These are phyloP conservation scores for Microctonus brassicae DNA, from an alignment of 2,888 invertebrate species.

Conservation along the genomic window DNA sequence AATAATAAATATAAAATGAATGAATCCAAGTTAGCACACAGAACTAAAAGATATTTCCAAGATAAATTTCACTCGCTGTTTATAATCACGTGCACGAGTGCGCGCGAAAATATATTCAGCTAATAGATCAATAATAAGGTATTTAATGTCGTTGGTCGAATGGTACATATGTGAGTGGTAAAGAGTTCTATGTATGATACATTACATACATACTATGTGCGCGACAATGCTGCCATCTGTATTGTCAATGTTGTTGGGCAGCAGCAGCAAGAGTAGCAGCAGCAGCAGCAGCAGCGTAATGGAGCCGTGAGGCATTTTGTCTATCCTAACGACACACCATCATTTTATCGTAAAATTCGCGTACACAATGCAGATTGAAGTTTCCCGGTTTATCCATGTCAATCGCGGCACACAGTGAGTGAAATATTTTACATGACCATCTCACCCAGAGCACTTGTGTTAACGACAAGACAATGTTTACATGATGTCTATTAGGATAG, in stretches of 20 bases:
- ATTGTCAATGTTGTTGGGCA: conserved; percentile 83
- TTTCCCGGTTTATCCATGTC: conserved; percentile 30
- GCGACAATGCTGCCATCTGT: conserved; percentile 81
- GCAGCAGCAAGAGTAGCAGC: conserved; percentile 52
- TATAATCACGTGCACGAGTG: conserved; percentile 56
- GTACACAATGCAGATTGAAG: conserved; percentile 32
- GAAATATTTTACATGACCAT: conserved; percentile 18
- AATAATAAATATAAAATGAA: not conserved
- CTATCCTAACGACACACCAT: conserved; percentile 49
- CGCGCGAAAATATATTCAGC: conserved; percentile 62
- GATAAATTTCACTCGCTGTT: not conserved
- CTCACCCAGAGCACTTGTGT: conserved; percentile 42
- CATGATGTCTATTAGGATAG: conserved; percentile 54
- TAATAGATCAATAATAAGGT: conserved; percentile 70
- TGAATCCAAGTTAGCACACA: too few species aligned
- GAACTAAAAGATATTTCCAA: conserved; percentile 25
- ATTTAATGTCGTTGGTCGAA: conserved; percentile 60
- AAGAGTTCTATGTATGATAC: conserved; percentile 54
- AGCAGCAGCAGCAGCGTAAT: conserved; percentile 65
- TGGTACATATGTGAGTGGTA: conserved; percentile 51
- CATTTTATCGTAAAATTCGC: conserved; percentile 29
- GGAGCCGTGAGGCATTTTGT: conserved; percentile 68
- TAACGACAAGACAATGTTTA: conserved; percentile 61
- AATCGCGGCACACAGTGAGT: conserved; percentile 34
- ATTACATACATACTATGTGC: conserved; percentile 15